Percentiles rank a stretch among this genome's conserved stretches.
Conservation (phyloP, 1,140 invertebrate species). For the Maniola jurtina region DNA sequence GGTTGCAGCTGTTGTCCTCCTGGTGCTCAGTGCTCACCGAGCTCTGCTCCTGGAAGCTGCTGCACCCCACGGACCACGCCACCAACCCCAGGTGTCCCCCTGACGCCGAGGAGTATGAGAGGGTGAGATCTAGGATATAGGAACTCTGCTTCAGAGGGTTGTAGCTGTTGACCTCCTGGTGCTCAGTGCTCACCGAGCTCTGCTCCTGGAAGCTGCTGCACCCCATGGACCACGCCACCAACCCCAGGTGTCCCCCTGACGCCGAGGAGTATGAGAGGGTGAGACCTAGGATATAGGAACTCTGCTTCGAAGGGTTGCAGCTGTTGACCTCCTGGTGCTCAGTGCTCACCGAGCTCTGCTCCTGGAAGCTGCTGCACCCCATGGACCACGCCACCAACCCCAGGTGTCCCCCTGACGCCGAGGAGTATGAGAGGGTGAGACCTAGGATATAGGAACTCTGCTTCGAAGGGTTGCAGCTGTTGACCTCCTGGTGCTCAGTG, state of each 20-base stretch:
- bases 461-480: conserved; percentile 92
- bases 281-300: conserved; percentile 82
- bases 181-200: conserved; percentile 97
- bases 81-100: conserved; percentile 96
- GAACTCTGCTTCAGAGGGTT: conserved; percentile 95
- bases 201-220: conserved; percentile 99
- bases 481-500: conserved; percentile 98
- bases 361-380: conserved; percentile 98
- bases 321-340: conserved; percentile 98
- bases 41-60: conserved; percentile 98
- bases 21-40: conserved; percentile 99
- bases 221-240: conserved; percentile 98
- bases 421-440: conserved; percentile 97
- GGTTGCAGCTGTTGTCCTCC: conserved; percentile 95
- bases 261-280: conserved; percentile 99
- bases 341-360: conserved; percentile 98
- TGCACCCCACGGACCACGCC: conserved; percentile 98
- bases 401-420: conserved; percentile 97
- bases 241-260: conserved; percentile 95
- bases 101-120: conserved; percentile 99
- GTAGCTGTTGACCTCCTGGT: conserved; percentile 97
- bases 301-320: conserved; percentile 95
- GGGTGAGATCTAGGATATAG: conserved; percentile 83
- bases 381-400: conserved; percentile 98
- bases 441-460: conserved; percentile 85